Evolutionary conservation across 2,888 invertebrate species (phyloP), one percentile per base, ranked within the genome.

Genomic region (Stenodera caucasica): DNA sequence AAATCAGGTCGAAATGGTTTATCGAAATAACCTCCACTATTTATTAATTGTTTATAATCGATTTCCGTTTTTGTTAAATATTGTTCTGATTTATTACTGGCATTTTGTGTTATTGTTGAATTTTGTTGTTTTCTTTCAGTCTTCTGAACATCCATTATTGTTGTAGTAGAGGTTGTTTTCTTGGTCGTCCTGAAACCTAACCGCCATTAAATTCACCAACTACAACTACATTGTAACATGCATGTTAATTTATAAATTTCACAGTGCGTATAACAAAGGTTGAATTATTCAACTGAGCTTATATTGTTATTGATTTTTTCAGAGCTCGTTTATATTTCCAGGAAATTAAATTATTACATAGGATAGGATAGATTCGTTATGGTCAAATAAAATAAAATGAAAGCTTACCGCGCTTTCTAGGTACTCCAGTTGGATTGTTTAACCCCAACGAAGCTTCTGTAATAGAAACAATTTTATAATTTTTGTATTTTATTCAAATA

Each of bases 11-110:
- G 12, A 33, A 52, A 52, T 30, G 52, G 52, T 21, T 52, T 52
- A 29, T 52, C 52, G n/a, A 30, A 33, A 52, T 52, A 52, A 12
- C 32, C 52, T 12, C 52, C 52, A 52, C 52, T 52, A 30, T 52
- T 52, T 15, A 52, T 32, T 8, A 52, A 52, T 33, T 29, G 26
- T 21, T 21, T 21, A 40, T 40, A 40, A 29, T 52, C 52, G 18
- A 32, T 32, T 52, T 52, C 52, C 8, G 32, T 4, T 32, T 30
- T 52, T 6, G 9, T 33, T 11, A 9, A 14, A 2, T 9, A 11
- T 6, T 32, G 30, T 29, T 26, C 18, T 0, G 14, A n/a, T 12
- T 30, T 32, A n/a, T 21, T 29, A 18, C 5, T 8, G 12, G 32
- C n/a, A 6, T 37, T 37, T 2, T 37, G 14, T 37, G 15, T 37